Evolutionary conservation across 2,113 vertebrate species (phyloP).

Genomic region (Climacteris rufus): DNA sequence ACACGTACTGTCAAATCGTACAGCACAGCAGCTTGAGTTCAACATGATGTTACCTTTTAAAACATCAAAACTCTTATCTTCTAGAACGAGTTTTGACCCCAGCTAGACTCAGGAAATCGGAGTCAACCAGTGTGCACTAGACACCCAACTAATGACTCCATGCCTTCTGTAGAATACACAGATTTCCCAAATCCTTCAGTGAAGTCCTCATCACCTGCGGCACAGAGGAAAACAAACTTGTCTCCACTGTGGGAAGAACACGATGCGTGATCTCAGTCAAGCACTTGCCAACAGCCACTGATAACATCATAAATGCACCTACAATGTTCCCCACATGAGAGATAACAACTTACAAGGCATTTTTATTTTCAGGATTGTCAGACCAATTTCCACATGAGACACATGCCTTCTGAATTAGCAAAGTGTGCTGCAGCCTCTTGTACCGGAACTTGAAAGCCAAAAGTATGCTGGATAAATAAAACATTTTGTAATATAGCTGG

Average conservation of each 20-base stretch:
- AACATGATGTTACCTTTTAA: background rate
- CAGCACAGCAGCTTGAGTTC: background rate
- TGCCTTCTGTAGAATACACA: background rate
- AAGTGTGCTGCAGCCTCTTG: background rate
- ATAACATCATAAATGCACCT: constrained; percentile 9
- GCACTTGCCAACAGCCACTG: background rate
- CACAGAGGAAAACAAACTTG: background rate
- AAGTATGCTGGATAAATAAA: background rate
- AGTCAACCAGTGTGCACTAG: background rate
- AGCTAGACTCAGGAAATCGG: background rate
- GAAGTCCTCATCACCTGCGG: background rate
- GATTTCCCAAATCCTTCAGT: background rate
- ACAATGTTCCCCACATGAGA: background rate
- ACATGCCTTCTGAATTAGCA: background rate
- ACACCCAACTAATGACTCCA: background rate
- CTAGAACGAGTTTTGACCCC: background rate
- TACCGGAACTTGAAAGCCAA: background rate
- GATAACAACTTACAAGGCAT: background rate
- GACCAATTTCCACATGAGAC: background rate
- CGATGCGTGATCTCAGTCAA: background rate
- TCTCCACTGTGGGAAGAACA: background rate
- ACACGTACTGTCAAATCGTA: background rate
- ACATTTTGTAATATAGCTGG: background rate
- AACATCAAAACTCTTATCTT: background rate
- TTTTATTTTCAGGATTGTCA: constrained; percentile 25